These are phyloP conservation scores for Euthynnus affinis DNA, from an alignment of 2,797 vertebrate genomes.

Conservation along the genomic window DNA sequence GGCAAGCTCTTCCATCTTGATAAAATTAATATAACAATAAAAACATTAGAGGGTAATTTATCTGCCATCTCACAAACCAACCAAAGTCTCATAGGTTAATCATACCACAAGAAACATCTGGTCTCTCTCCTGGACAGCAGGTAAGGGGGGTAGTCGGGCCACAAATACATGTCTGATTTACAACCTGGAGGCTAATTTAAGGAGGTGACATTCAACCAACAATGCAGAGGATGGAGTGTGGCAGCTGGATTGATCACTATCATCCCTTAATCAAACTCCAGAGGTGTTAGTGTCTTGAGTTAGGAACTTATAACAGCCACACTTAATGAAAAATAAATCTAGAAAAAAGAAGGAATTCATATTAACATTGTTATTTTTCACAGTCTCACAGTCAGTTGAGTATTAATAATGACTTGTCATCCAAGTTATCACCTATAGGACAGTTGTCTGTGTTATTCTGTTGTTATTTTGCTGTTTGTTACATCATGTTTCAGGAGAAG, in stretches of 20 bases:
- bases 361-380: neutral
- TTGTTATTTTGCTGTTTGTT: neutral
- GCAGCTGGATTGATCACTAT: constrained; percentile 39
- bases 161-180: constrained; percentile 50
- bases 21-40: constrained; percentile 10
- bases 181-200: constrained; percentile 64
- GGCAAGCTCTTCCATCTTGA: neutral
- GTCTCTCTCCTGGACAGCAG: constrained; percentile 49
- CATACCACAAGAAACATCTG: constrained; percentile 63
- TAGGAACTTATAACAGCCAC: constrained; percentile 18
- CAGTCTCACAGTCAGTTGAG: neutral
- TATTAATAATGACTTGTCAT: neutral
- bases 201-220: constrained; percentile 57
- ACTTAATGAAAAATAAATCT: constrained; percentile 7
- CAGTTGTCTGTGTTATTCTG: constrained; percentile 12
- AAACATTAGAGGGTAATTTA: constrained; percentile 13
- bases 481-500: constrained; percentile 19
- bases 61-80: constrained; percentile 34
- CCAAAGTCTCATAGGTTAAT: constrained; percentile 41
- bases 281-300: constrained; percentile 28
- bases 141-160: constrained; percentile 38
- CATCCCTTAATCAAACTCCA: constrained; percentile 39
- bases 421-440: neutral
- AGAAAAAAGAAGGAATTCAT: constrained; percentile 10
- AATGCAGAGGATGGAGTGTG: constrained; percentile 26